A percentile compares a stretch with the other conserved stretches of the same genome.
Conservation (phyloP, 2,888 invertebrate genomes). For the Agapostemon virescens region DNA sequence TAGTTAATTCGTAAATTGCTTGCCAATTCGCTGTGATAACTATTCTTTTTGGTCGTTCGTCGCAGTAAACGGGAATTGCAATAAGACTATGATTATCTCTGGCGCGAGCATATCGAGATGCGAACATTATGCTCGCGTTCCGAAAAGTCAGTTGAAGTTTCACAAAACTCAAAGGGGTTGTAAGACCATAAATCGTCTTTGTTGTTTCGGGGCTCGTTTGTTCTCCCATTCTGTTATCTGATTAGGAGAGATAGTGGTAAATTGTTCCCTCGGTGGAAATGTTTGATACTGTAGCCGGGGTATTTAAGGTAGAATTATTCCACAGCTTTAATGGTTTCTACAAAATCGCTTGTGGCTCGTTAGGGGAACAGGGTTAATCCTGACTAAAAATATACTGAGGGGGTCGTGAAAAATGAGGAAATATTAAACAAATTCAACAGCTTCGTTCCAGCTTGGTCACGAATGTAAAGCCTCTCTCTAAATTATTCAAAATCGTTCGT, state of each 20-base stretch:
- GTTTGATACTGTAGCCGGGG: not conserved
- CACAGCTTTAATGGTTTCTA: not conserved
- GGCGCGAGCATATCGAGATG: not conserved
- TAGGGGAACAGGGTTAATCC: not conserved
- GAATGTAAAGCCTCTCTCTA: not conserved
- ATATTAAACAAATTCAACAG: not conserved
- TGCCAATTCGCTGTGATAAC: not conserved
- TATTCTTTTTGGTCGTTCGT: not conserved
- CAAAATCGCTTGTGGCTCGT: slow-evolving; percentile 7
- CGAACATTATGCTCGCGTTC: not conserved
- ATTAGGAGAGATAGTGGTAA: slow-evolving; percentile 14
- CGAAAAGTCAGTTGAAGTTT: not conserved
- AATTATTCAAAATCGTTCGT: too few relatives aligned
- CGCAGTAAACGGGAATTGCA: not conserved
- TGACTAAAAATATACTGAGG: not conserved
- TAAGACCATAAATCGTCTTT: slow-evolving; percentile 5
- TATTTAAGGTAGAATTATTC: slow-evolving; percentile 13
- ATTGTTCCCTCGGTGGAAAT: slow-evolving; percentile 2
- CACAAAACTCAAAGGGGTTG: slow-evolving; percentile 4
- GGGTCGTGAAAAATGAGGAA: not conserved
- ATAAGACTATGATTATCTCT: not conserved
- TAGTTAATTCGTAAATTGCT: not conserved
- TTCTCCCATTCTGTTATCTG: slow-evolving; percentile 9
- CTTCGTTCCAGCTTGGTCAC: not conserved
- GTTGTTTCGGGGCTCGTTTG: slow-evolving; percentile 12